Percentiles rank a stretch among this genome's conserved stretches.
These are phyloP conservation scores for Anoncus sp. DNA, from an alignment of 2,888 invertebrate genomes.

Conservation along the genomic window DNA sequence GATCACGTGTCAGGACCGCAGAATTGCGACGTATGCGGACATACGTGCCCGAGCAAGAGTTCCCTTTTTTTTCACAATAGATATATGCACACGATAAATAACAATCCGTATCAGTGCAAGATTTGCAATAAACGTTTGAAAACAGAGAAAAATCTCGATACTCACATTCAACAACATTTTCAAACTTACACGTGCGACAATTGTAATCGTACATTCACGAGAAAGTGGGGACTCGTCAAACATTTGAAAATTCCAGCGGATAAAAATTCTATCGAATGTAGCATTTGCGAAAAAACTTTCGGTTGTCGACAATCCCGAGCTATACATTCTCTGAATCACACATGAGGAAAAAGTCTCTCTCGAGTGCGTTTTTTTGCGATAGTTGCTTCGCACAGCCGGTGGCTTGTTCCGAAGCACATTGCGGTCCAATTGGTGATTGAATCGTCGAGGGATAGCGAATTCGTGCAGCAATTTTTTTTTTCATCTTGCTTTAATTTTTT, in stretches of 20 bases:
- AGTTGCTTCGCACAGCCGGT: not conserved
- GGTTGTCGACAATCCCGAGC: not conserved
- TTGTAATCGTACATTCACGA: slow-evolving; percentile 8
- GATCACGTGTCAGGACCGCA: slow-evolving; percentile 47
- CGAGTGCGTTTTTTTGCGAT: not conserved
- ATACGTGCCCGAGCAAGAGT: slow-evolving; percentile 42
- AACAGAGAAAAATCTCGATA: not conserved
- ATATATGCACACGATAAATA: slow-evolving; percentile 41
- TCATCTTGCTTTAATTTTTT: not conserved
- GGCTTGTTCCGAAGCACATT: no score
- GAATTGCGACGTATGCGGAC: slow-evolving; percentile 53
- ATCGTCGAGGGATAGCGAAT: not conserved
- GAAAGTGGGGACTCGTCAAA: not conserved
- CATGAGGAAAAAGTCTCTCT: not conserved
- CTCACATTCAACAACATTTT: slow-evolving; percentile 47
- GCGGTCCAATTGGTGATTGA: not conserved
- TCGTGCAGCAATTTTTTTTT: not conserved
- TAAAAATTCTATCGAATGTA: not conserved
- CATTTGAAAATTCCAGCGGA: not conserved
- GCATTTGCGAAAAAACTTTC: slow-evolving; percentile 2
- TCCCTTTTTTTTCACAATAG: slow-evolving; percentile 50
- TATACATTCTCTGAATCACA: not conserved
- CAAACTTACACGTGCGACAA: slow-evolving; percentile 41
- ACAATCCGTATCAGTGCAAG: slow-evolving; percentile 40
- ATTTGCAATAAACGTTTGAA: slow-evolving; percentile 35